Evolutionary conservation across 2,888 invertebrate genomes (phyloP), one percentile per base, ranked within the genome.

Genomic region (Oscheius sp.): DNA sequence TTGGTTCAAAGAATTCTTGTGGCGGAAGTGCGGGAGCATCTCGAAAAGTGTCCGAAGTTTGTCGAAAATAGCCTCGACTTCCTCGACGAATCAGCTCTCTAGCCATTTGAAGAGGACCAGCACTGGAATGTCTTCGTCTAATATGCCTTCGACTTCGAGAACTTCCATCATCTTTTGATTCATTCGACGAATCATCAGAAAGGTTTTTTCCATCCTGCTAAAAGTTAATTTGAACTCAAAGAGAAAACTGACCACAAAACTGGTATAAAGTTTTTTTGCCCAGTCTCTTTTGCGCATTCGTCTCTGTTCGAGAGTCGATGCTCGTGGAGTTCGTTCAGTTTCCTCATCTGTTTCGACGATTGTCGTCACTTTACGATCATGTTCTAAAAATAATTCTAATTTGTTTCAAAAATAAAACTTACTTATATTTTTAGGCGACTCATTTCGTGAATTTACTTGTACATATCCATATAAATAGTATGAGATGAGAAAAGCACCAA

Each of bases 1-100:
- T 76, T 1, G 85, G 85, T 42, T 84, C 84, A 65, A 85, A 85
- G 70, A 84, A 85, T 65, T 85, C 85, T 34, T 45, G 71, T 27
- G 78, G 79, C n/a, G 79, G 79, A 12, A 71, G 65, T 10, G 76
- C 63, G 0, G 74, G 68, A 0, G 71, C 66, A 39, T 75, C 74
- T n/a, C 71, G 64, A 29, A 70, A 69, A 31, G 69, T 70, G 48
- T 78, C 79, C 4, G 72, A 74, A 29, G 75, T 73, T 55, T 77
- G 76, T 10, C 78, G 72, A 71, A 79, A 79, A 53, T 78, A 80
- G 4, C 65, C 65, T n/a, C 75, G 75, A 42, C 72, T 72, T 15
- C 79, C 74, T 31, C 79, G 72, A 25, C 74, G 72, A 15, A 79
- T 72, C 1, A 78, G 50, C 15, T 80, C 80, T 70, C 75, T 77